Percentiles rank a stretch among this genome's conserved stretches.
Conservation (phyloP, 2,888 invertebrate genomes). For the Thymelicus lineola region DNA sequence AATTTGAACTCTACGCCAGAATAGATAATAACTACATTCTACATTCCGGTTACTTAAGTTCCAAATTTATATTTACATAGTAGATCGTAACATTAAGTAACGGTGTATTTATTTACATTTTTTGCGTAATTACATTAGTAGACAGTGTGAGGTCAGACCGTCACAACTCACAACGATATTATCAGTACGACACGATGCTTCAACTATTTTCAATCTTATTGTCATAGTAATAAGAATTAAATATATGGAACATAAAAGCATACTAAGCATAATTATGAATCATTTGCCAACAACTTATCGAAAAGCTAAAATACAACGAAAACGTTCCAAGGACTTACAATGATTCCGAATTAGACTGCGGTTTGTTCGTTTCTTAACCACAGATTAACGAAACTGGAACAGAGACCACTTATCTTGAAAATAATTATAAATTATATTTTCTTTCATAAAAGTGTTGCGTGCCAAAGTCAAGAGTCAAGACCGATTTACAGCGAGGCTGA, state of each 20-base stretch:
- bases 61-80: no score
- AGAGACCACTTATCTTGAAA: background rate
- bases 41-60: no score
- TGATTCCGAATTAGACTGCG: conserved; percentile 3
- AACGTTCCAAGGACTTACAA: background rate
- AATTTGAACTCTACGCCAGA: no score
- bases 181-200: background rate
- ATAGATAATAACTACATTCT: no score
- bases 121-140: background rate
- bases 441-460: no score
- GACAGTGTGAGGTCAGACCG: background rate
- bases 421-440: no score
- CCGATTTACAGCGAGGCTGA: no score
- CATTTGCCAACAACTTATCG: background rate
- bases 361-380: conserved; percentile 6
- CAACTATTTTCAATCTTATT: background rate
- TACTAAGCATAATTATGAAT: conserved; percentile 4
- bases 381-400: background rate
- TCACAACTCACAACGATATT: background rate
- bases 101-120: conserved; percentile 7
- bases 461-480: no score
- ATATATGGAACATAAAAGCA: background rate
- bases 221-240: background rate
- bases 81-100: background rate
- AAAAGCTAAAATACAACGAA: conserved; percentile 12